Percentiles rank a stretch among this genome's conserved stretches.
Evolutionary conservation across 2,888 invertebrate genomes (phyloP).

Genomic region (Philhelius pedissequus): DNA sequence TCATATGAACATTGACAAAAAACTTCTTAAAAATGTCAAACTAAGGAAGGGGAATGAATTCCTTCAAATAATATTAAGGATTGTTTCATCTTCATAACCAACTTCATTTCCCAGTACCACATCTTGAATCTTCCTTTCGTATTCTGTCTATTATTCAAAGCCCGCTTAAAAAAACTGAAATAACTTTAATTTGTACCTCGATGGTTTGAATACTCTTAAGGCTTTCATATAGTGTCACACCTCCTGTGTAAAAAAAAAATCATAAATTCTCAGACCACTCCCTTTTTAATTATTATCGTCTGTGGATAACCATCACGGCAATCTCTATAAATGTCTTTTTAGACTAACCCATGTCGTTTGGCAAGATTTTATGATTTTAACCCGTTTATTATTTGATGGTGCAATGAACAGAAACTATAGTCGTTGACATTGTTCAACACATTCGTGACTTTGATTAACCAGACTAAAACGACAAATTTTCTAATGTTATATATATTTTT

Average conservation of each 20-base stretch:
- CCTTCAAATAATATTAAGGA: too few species aligned
- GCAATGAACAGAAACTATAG: background rate
- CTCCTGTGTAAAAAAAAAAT: background rate
- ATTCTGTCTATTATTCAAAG: too few species aligned
- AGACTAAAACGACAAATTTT: slow-evolving; percentile 22
- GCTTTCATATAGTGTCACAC: background rate
- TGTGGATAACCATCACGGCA: background rate
- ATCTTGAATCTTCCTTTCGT: too few species aligned
- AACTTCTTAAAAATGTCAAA: too few species aligned
- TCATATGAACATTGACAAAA: too few species aligned
- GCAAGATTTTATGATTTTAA: background rate
- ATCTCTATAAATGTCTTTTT: background rate
- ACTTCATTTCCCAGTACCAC: too few species aligned
- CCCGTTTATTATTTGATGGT: background rate
- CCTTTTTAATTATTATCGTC: background rate
- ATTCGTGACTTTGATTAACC: slow-evolving; percentile 30
- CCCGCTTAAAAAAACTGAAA: too few species aligned
- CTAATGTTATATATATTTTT: background rate
- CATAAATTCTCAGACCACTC: background rate
- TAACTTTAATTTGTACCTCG: too few species aligned
- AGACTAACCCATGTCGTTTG: background rate
- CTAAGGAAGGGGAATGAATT: too few species aligned
- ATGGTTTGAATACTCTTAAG: too few species aligned
- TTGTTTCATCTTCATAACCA: too few species aligned
- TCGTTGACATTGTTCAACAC: slow-evolving; percentile 1